Evolutionary conservation across 2,888 invertebrate genomes (phyloP), one percentile per base, ranked within the genome.

Genomic region (Epirrhoe tristata): DNA sequence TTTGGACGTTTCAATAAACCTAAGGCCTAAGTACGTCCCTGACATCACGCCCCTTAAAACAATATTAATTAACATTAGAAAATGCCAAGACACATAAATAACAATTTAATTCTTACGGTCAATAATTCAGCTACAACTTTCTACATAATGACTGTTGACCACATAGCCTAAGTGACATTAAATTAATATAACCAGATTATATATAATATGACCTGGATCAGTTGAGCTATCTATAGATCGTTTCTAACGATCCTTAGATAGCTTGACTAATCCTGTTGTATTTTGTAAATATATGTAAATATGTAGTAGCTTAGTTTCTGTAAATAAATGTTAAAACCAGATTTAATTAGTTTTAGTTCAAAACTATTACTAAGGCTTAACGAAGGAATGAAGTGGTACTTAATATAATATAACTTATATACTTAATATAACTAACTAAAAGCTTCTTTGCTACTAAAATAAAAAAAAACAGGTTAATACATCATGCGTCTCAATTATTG

Each of bases 121-220:
- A 59, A 70, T 72, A 79, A 78, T 78, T 81, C 76, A 74, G 81
- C 80, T 67, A 67, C 76, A 73, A 81, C 86, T 86, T 87, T 87
- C 86, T 85, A 84, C 65, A 77, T 78, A 79, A 74, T 74, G 75
- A 76, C 74, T 71, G 57, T 2, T 52, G 65, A 43, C 57, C 52
- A 51, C 6, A 16, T 46, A 46, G 12, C 34, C 6, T 56, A 58
- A 46, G 64, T 55, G 64, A 65, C 64, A 61, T 78, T 78, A 77
- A 67, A 83, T 82, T 78, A 79, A 61, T 68, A 61, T 62, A 53
- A 43, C 58, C 72, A n/a, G n/a, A n/a, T n/a, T n/a, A n/a, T n/a
- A n/a, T n/a, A n/a, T n/a, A n/a, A n/a, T n/a, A n/a, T n/a, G n/a
- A n/a, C n/a, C n/a, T n/a, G n/a, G n/a, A n/a, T n/a, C n/a, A n/a